These are phyloP conservation scores for Sebastes goodei DNA, from an alignment of 2,797 vertebrate species.

Conservation along the genomic window DNA sequence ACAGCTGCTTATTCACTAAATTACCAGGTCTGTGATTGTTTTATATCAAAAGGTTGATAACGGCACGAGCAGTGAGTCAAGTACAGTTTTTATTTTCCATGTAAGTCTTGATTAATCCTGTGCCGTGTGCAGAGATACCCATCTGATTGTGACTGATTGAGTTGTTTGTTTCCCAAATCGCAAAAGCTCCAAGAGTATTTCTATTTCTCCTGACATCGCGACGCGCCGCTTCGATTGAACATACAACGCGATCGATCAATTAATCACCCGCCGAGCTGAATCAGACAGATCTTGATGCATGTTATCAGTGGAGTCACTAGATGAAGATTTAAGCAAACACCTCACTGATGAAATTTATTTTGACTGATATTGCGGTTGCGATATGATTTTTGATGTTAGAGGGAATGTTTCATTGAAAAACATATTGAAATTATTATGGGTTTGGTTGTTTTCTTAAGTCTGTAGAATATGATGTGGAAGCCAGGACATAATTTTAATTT, in stretches of 20 bases:
- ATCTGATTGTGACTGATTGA: conserved; percentile 8
- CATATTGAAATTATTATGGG: too few relatives aligned
- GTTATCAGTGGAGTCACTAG: neutral
- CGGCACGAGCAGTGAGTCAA: too few relatives aligned
- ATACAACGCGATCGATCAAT: neutral
- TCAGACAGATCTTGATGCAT: neutral
- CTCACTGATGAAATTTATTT: neutral
- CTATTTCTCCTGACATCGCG: neutral
- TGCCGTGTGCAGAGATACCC: neutral
- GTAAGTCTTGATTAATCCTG: neutral
- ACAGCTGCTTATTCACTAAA: too few relatives aligned
- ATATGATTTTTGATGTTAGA: too few relatives aligned
- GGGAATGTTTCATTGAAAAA: too few relatives aligned
- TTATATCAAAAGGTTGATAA: too few relatives aligned
- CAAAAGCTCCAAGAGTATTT: neutral
- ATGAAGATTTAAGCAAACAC: neutral
- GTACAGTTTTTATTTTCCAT: neutral
- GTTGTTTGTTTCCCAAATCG: neutral
- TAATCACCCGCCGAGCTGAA: neutral
- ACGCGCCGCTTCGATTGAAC: neutral
- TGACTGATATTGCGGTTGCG: too few relatives aligned
- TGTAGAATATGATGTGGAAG: too few relatives aligned
- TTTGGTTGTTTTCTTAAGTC: too few relatives aligned
- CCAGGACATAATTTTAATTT: too few relatives aligned
- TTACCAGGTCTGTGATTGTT: too few relatives aligned